Conservation (phyloP, 2,797 vertebrate genomes). For the Spatula versicolor region DNA sequence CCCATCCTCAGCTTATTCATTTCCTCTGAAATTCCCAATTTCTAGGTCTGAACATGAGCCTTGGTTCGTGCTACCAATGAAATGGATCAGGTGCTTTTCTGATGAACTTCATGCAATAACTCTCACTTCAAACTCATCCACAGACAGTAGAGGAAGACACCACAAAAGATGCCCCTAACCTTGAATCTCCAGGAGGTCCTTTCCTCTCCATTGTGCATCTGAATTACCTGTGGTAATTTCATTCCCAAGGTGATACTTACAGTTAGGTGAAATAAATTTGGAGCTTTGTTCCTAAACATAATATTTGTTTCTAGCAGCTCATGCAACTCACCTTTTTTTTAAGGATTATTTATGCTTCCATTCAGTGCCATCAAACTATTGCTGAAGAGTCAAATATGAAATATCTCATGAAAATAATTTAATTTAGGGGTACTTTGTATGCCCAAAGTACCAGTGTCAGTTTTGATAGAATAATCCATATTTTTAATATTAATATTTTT, state of each 20-base stretch:
- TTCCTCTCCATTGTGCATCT: fast-evolving
- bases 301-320: neutral
- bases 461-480: neutral
- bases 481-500: neutral
- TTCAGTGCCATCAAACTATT: neutral
- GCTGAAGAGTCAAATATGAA: neutral
- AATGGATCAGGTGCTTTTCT: neutral
- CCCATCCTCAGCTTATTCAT: neutral
- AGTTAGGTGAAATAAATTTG: neutral
- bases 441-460: neutral
- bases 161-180: neutral
- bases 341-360: neutral
- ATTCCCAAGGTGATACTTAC: neutral
- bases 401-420: neutral
- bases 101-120: neutral
- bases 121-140: neutral
- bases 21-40: neutral
- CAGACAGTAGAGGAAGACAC: neutral
- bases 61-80: neutral
- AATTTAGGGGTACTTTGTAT: neutral
- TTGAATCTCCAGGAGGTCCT: neutral
- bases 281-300: neutral
- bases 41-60: neutral
- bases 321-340: neutral
- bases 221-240: neutral